These are phyloP conservation scores for Mesembrinibis cayennensis DNA, from an alignment of 2,113 vertebrate species.

Conservation along the genomic window DNA sequence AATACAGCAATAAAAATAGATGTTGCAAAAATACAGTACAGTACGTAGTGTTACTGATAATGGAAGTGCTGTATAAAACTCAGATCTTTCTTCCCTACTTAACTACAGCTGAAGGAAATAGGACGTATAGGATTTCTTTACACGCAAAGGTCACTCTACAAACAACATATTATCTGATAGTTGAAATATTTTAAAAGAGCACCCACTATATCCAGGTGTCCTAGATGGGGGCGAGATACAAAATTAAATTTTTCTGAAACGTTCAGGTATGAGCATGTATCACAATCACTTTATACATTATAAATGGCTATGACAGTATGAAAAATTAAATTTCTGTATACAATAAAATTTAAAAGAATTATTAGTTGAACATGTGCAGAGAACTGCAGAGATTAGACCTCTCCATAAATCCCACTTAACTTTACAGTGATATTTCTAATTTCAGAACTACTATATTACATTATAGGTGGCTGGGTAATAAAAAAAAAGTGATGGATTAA, in stretches of 20 bases:
- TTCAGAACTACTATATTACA: not conserved
- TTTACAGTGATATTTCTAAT: not conserved
- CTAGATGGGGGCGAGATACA: not conserved
- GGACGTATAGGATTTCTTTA: rapidly evolving
- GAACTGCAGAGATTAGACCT: not conserved
- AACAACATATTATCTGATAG: not conserved
- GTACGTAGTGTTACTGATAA: not conserved
- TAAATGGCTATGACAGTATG: not conserved
- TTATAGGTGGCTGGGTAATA: not conserved
- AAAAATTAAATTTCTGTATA: not conserved
- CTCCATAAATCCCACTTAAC: not conserved
- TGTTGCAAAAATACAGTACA: not conserved
- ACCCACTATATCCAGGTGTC: not conserved
- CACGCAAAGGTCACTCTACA: not conserved
- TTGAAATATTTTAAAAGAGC: not conserved
- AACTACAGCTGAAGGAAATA: not conserved
- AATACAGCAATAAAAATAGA: not conserved
- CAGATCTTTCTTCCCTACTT: not conserved
- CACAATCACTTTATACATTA: not conserved
- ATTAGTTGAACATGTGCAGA: not conserved
- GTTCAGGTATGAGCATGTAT: not conserved
- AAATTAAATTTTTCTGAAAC: not conserved
- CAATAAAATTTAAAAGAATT: not conserved
- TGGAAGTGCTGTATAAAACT: not conserved
- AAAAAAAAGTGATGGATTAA: not conserved